A percentile compares a stretch with the other conserved stretches of the same genome.
These are phyloP conservation scores for Microctenopoma steveboyesi DNA, from an alignment of 2,797 vertebrate species.

Conservation along the genomic window DNA sequence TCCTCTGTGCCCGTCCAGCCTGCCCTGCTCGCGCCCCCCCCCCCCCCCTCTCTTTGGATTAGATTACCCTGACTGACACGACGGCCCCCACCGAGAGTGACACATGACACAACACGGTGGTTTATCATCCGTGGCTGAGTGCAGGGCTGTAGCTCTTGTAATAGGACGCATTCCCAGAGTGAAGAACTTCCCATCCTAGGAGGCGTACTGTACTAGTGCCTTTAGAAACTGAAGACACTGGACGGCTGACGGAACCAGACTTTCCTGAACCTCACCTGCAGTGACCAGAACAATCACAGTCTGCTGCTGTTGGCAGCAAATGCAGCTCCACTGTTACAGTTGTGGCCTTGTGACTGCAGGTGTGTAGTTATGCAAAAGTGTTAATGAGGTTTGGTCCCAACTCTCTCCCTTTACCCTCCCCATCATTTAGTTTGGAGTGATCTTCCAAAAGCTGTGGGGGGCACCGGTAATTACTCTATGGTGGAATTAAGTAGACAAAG, in stretches of 20 bases:
- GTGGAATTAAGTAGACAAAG: neutral
- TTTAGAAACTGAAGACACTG: neutral
- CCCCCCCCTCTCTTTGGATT: constrained; percentile 15
- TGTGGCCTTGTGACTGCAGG: neutral
- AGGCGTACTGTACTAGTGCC: neutral
- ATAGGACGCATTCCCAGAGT: neutral
- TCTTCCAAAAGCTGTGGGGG: neutral
- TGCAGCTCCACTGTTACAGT: neutral
- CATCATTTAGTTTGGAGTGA: constrained; percentile 10
- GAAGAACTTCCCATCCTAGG: neutral
- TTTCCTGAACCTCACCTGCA: neutral
- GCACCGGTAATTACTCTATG: neutral
- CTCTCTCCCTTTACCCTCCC: neutral
- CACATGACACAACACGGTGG: constrained; percentile 62
- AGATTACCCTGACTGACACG: constrained; percentile 4
- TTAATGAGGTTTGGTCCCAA: constrained; percentile 10
- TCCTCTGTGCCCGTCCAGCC: constrained; percentile 49
- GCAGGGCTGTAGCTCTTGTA: constrained; percentile 10
- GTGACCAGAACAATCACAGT: neutral
- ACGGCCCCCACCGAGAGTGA: constrained; percentile 59
- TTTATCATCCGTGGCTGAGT: constrained; percentile 36
- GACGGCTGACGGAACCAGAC: neutral
- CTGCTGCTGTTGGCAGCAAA: neutral
- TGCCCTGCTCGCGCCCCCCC: constrained; percentile 25
- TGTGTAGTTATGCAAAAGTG: neutral